Conservation (phyloP, 2,888 invertebrate species). For the Tenthredo mesomela region DNA sequence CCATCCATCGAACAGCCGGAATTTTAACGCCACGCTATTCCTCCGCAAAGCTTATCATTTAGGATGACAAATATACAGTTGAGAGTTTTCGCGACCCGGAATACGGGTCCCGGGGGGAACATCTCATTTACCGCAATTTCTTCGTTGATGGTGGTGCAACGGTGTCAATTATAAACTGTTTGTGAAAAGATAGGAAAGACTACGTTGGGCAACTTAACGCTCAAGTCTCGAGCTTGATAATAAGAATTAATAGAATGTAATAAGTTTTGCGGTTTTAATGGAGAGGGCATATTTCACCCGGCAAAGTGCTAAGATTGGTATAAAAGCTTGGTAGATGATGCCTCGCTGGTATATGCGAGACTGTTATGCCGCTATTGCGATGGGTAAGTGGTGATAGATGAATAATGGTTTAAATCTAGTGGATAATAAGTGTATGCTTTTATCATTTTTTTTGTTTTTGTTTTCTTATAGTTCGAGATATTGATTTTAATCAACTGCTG, state of each 20-base stretch:
- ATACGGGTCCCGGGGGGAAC: neutral
- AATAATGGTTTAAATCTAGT: neutral
- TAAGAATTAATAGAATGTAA: slow-evolving; percentile 60
- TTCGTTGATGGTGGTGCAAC: neutral
- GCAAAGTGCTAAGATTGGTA: slow-evolving; percentile 58
- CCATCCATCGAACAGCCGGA: neutral
- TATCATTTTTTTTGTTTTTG: neutral
- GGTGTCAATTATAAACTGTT: slow-evolving; percentile 17
- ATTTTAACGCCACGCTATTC: neutral
- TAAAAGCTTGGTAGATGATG: slow-evolving; percentile 63
- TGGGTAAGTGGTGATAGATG: slow-evolving; percentile 65
- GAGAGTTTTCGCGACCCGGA: slow-evolving; percentile 27
- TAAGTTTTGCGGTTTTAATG: slow-evolving; percentile 64
- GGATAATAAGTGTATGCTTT: neutral
- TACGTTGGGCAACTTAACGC: slow-evolving; percentile 51
- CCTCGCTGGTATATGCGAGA: slow-evolving; percentile 59
- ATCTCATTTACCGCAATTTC: neutral
- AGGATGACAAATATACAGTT: neutral
- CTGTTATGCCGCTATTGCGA: slow-evolving; percentile 70
- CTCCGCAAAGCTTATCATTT: neutral
- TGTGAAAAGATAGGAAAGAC: slow-evolving; percentile 17
- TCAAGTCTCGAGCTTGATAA: slow-evolving; percentile 53
- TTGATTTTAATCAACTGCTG: slow-evolving; percentile 59
- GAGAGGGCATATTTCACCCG: slow-evolving; percentile 28
- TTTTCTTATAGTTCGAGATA: slow-evolving; percentile 60